These are phyloP conservation scores for Morone chrysops DNA, from an alignment of 2,113 vertebrate genomes.

Conservation along the genomic window DNA sequence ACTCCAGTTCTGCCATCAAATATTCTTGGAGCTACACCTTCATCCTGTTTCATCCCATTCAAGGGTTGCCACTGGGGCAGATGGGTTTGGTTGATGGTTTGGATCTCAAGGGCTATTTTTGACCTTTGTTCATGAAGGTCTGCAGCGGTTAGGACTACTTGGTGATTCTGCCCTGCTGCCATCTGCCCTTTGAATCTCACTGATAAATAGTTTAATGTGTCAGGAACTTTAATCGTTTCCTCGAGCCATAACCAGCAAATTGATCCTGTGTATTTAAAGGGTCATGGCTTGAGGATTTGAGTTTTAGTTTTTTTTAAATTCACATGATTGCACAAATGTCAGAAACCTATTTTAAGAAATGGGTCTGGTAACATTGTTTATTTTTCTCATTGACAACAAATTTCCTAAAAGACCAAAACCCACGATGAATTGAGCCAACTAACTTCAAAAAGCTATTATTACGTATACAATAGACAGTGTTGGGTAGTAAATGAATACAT, in stretches of 20 bases:
- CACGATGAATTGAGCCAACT: background rate
- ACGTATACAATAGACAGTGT: no score
- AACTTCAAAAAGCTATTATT: background rate
- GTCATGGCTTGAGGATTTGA: background rate
- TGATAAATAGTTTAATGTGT: background rate
- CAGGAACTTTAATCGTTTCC: background rate
- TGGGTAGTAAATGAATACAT: no score
- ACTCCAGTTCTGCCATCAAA: no score
- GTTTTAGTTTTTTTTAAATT: no score
- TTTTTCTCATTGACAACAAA: background rate
- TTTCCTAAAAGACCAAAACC: background rate
- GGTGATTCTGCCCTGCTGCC: constrained; percentile 1
- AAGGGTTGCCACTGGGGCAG: background rate
- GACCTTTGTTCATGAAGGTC: constrained; percentile 12
- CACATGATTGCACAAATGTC: background rate
- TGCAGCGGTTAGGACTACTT: background rate
- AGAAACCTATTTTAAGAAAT: background rate
- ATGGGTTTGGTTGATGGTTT: background rate
- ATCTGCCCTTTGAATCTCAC: constrained; percentile 23
- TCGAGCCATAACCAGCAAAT: background rate
- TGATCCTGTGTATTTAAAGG: background rate
- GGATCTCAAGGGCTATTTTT: background rate
- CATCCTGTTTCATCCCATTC: background rate
- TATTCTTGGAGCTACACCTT: background rate
- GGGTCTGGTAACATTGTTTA: background rate